phyloP scores from a whole-genome alignment of 2,888 invertebrate species.

The Idaea dimidiata region DNA sequence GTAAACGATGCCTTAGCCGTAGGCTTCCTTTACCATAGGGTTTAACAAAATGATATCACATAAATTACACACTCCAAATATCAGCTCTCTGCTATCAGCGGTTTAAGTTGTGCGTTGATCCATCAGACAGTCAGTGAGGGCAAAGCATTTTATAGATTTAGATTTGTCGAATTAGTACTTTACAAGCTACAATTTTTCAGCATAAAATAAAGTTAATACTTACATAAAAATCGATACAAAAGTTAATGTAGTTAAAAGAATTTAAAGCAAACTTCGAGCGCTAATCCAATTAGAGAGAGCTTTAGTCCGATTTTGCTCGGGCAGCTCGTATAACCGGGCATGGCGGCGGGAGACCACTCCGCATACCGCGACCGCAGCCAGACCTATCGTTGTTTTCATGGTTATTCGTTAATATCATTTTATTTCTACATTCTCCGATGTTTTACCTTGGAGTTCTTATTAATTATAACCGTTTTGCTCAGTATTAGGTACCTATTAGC shows the following conservation, averaged over 20 bases:
- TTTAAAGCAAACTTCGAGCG: slow-evolving; percentile 58
- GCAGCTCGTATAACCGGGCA: slow-evolving; percentile 20
- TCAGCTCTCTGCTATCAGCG: too few relatives aligned
- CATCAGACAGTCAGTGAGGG: too few relatives aligned
- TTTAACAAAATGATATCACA: too few relatives aligned
- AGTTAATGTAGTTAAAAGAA: slow-evolving; percentile 41
- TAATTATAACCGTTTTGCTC: slow-evolving; percentile 11
- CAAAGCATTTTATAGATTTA: too few relatives aligned
- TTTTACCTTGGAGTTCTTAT: slow-evolving; percentile 19
- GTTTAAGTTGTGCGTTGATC: too few relatives aligned
- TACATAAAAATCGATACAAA: not conserved
- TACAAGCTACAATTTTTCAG: not conserved
- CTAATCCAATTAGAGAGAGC: slow-evolving; percentile 64
- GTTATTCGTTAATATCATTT: slow-evolving; percentile 32
- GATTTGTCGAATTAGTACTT: too few relatives aligned
- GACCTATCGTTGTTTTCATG: slow-evolving; percentile 34
- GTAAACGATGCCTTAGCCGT: too few relatives aligned
- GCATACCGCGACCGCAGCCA: slow-evolving; percentile 16
- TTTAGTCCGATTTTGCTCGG: slow-evolving; percentile 16
- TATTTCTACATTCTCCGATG: slow-evolving; percentile 20
- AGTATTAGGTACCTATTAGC: too few relatives aligned
- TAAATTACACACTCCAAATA: too few relatives aligned
- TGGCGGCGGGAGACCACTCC: slow-evolving; percentile 30
- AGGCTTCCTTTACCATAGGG: too few relatives aligned
- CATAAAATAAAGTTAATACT: not conserved